phyloP scores from a whole-genome alignment of 2,888 invertebrate species.

The Habroteleia sp. region DNA sequence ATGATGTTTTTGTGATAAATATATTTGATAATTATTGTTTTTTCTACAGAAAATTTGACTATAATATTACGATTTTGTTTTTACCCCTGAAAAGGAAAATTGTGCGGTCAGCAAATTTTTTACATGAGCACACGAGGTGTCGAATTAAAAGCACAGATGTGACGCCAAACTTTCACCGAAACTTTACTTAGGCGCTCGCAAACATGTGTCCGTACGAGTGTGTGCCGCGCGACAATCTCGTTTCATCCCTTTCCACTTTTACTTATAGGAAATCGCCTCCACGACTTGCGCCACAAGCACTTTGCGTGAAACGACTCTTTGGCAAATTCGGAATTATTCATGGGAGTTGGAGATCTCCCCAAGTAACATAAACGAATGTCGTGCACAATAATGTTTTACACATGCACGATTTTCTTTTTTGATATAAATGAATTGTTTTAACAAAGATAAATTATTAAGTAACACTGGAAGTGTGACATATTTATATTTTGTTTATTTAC shows the following conservation, averaged over 20 bases:
- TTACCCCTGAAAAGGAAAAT: not conserved
- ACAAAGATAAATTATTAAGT: too few relatives aligned
- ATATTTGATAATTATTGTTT: too few relatives aligned
- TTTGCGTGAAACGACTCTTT: conserved; percentile 55
- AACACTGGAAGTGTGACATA: too few relatives aligned
- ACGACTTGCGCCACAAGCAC: conserved; percentile 38
- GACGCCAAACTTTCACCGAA: conserved; percentile 67
- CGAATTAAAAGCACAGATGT: conserved; percentile 67
- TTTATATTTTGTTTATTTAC: too few relatives aligned
- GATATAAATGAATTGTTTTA: not conserved
- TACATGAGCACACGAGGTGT: conserved; percentile 37
- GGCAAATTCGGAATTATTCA: conserved; percentile 51
- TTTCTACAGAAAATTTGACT: too few relatives aligned
- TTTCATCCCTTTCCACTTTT: conserved; percentile 53
- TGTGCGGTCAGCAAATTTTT: conserved; percentile 49
- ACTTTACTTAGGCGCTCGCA: conserved; percentile 44
- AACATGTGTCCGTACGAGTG: conserved; percentile 29
- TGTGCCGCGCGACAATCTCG: conserved; percentile 35
- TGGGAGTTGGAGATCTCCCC: conserved; percentile 27
- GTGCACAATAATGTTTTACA: conserved; percentile 7
- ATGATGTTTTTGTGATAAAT: too few relatives aligned
- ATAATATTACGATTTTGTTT: too few relatives aligned
- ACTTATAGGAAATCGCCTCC: conserved; percentile 50
- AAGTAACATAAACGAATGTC: conserved; percentile 21
- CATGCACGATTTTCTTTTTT: not conserved